Conservation (phyloP, 2,113 vertebrate genomes). For the Verasper variegatus region DNA sequence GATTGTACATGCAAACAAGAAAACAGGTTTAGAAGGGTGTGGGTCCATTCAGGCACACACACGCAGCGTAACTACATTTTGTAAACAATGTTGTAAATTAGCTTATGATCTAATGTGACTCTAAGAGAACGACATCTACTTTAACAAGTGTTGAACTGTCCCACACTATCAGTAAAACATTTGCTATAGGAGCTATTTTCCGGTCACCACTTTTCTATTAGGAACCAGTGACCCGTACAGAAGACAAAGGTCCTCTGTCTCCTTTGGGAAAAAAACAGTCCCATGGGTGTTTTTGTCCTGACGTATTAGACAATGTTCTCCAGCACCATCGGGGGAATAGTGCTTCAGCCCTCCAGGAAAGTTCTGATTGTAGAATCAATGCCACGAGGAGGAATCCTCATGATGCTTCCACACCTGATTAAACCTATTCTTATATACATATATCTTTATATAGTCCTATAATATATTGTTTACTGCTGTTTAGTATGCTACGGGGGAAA, state of each 20-base stretch:
- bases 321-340: not conserved
- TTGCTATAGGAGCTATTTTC: not conserved
- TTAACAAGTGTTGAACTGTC: not conserved
- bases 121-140: not conserved
- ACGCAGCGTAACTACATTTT: not conserved
- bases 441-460: too few species aligned
- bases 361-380: too few species aligned
- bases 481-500: too few species aligned
- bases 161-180: not conserved
- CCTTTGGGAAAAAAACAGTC: not conserved
- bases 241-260: conserved; percentile 2
- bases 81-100: too few species aligned
- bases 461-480: too few species aligned
- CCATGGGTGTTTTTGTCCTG: not conserved
- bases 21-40: not conserved
- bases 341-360: not conserved
- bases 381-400: too few species aligned
- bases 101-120: not conserved
- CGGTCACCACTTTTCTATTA: not conserved
- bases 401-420: too few species aligned
- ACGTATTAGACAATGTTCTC: too few species aligned
- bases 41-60: not conserved
- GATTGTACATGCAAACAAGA: not conserved
- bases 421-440: too few species aligned
- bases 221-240: not conserved